Conservation (phyloP, 2,888 invertebrate species). For the Chalcosyrphus nemorum region DNA sequence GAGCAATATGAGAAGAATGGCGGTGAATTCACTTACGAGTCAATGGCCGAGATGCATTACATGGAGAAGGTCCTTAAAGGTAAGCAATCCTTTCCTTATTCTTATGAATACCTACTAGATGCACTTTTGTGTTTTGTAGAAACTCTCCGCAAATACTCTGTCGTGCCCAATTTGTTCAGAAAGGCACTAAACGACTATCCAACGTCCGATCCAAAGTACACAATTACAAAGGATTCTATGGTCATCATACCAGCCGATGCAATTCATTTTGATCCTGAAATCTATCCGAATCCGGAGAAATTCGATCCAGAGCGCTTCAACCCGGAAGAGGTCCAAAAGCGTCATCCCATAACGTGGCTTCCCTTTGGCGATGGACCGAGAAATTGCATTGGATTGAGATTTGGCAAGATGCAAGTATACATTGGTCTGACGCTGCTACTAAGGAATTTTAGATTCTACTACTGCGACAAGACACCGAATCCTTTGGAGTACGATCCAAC, state of each 20-base stretch:
- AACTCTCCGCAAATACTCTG: slow-evolving; percentile 84
- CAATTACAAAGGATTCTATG: slow-evolving; percentile 81
- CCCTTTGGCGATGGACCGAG: slow-evolving; percentile 80
- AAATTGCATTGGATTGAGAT: slow-evolving; percentile 79
- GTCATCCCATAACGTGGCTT: slow-evolving; percentile 80
- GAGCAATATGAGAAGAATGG: slow-evolving; percentile 77
- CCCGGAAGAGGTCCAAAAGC: slow-evolving; percentile 82
- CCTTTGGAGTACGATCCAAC: slow-evolving; percentile 35
- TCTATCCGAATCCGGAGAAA: slow-evolving; percentile 83
- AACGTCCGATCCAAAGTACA: slow-evolving; percentile 82
- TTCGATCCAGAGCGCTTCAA: slow-evolving; percentile 85
- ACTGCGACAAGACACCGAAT: slow-evolving; percentile 45
- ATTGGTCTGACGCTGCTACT: slow-evolving; percentile 76
- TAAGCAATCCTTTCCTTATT: slow-evolving; percentile 74
- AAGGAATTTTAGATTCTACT: slow-evolving; percentile 74
- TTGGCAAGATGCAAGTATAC: slow-evolving; percentile 78
- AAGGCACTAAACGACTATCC: slow-evolving; percentile 83
- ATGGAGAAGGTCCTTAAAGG: slow-evolving; percentile 83
- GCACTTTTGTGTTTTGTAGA: slow-evolving; percentile 78
- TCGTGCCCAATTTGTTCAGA: slow-evolving; percentile 83
- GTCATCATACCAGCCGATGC: slow-evolving; percentile 78
- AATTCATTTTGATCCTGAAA: slow-evolving; percentile 83
- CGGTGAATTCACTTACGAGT: slow-evolving; percentile 82
- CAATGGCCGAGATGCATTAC: slow-evolving; percentile 82
- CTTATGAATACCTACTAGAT: too few species aligned